A percentile compares a stretch with the other conserved stretches of the same genome.
Conservation (phyloP, 2,113 vertebrate species). For the Ranitomeya imitator region DNA sequence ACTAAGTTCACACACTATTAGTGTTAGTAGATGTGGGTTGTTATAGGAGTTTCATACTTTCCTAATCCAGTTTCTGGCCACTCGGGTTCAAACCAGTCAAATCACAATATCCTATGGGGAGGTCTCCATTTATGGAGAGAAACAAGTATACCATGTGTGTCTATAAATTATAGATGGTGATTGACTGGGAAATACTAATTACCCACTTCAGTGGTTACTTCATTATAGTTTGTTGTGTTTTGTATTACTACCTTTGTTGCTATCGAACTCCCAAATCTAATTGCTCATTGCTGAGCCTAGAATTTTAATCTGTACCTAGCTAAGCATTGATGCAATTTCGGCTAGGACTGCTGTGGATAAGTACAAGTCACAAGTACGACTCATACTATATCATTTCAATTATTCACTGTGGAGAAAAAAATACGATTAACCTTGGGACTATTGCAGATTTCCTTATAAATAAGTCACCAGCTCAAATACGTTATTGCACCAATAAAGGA, state of each 20-base stretch:
- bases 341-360: not conserved
- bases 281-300: not conserved
- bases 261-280: not conserved
- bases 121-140: not conserved
- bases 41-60: too few relatives aligned
- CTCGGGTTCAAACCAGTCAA: not conserved
- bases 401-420: not conserved
- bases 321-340: not conserved
- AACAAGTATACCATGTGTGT: not conserved
- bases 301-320: not conserved
- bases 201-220: not conserved
- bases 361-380: not conserved
- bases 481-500: too few relatives aligned
- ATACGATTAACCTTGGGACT: not conserved
- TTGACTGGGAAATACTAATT: constrained; percentile 9
- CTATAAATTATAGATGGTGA: constrained; percentile 1
- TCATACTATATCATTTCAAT: not conserved
- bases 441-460: not conserved
- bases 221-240: constrained; percentile 1
- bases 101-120: not conserved
- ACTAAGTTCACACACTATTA: too few relatives aligned
- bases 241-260: not conserved
- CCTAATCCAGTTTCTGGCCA: too few relatives aligned
- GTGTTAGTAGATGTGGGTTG: too few relatives aligned
- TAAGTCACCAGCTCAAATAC: not conserved